Evolutionary conservation across 2,113 vertebrate species (phyloP).

Genomic region (Probosciger aterrimus): DNA sequence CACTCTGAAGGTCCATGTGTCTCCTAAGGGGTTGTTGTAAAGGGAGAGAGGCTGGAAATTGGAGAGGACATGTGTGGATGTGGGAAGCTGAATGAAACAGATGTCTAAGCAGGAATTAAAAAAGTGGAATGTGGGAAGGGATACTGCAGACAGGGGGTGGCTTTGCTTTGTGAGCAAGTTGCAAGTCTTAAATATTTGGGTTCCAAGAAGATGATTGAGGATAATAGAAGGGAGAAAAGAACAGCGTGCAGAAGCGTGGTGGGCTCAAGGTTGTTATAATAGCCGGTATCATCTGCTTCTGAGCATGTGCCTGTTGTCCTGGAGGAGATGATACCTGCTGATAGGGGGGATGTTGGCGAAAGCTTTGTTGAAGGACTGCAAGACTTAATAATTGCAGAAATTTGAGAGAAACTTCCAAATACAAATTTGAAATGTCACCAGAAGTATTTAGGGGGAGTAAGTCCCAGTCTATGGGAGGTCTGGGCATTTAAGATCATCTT

Average conservation of each 20-base stretch:
- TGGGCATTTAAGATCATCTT: not conserved
- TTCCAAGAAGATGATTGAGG: not conserved
- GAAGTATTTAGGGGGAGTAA: not conserved
- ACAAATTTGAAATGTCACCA: not conserved
- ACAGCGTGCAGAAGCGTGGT: fast-evolving
- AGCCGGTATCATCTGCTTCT: not conserved
- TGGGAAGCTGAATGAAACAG: not conserved
- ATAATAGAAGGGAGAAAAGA: not conserved
- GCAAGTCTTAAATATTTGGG: not conserved
- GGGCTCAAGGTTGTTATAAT: not conserved
- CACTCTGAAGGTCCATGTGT: not conserved
- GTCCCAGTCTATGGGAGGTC: not conserved
- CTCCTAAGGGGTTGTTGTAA: not conserved
- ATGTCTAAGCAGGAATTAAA: not conserved
- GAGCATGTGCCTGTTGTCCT: fast-evolving
- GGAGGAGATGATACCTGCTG: not conserved
- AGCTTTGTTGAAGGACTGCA: not conserved
- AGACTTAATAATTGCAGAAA: not conserved
- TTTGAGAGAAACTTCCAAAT: not conserved
- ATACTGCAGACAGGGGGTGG: not conserved
- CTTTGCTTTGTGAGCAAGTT: not conserved
- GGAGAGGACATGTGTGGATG: not conserved
- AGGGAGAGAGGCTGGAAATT: not conserved
- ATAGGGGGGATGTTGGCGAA: not conserved
- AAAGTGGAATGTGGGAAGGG: not conserved